A percentile compares a stretch with the other conserved stretches of the same genome.
These are phyloP conservation scores for Babyrousa celebensis DNA, from an alignment of 2,797 vertebrate species.

Conservation along the genomic window DNA sequence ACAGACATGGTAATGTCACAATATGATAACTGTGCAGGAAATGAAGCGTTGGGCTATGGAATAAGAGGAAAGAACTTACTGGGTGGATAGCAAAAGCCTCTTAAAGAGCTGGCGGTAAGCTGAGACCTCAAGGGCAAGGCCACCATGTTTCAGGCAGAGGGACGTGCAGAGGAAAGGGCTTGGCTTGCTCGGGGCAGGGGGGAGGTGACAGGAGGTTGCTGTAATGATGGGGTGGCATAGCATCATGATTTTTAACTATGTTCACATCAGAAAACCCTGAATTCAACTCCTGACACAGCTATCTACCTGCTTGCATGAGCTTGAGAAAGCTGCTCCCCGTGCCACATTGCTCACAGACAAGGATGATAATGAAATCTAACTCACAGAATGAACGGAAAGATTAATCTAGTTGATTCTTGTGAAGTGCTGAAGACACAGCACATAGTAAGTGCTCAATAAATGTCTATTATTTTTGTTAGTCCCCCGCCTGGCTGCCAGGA, in stretches of 20 bases:
- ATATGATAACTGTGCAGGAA: background rate
- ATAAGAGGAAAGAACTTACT: background rate
- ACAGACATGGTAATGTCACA: accelerated
- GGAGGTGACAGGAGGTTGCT: background rate
- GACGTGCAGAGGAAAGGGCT: background rate
- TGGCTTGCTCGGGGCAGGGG: background rate
- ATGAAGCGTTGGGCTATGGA: background rate
- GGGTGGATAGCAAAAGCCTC: background rate
- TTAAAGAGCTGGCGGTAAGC: background rate
- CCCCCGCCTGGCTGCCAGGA: background rate
- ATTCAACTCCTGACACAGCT: background rate
- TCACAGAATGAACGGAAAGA: background rate
- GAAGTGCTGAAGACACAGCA: background rate
- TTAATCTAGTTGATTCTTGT: background rate
- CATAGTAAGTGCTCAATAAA: constrained; percentile 20
- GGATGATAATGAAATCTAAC: background rate
- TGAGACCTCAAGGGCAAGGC: background rate
- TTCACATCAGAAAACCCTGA: background rate
- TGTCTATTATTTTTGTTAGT: background rate
- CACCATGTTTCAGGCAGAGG: background rate
- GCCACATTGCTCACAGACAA: background rate
- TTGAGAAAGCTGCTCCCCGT: no score
- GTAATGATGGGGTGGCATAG: no score
- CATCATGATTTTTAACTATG: background rate
- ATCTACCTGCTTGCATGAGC: accelerated